Conservation (phyloP, 1,140 invertebrate species). For the Monomorium pharaonis region DNA sequence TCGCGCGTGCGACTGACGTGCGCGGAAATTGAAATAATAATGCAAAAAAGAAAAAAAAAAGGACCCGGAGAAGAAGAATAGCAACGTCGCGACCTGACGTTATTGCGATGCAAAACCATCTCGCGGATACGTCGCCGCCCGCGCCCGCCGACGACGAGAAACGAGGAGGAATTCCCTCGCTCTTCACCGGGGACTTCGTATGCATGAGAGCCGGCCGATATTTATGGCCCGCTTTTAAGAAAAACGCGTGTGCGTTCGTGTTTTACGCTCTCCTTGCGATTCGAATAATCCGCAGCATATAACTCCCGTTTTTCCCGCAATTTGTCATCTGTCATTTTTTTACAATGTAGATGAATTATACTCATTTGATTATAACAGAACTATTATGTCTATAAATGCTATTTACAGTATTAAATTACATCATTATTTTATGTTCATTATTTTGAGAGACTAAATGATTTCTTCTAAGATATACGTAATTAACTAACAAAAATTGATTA, state of each 20-base stretch:
- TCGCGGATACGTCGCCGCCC: not conserved
- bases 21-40: conserved; percentile 63
- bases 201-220: conserved; percentile 38
- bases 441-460: not conserved
- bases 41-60: conserved; percentile 34
- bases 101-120: conserved; percentile 56
- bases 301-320: not conserved
- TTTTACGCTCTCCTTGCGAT: conserved; percentile 30
- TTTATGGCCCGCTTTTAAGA: conserved; percentile 55
- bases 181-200: conserved; percentile 26
- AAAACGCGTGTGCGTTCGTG: conserved; percentile 31
- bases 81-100: conserved; percentile 47
- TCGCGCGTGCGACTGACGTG: conserved; percentile 44
- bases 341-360: not conserved
- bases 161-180: conserved; percentile 37
- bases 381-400: not conserved
- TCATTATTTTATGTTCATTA: not conserved
- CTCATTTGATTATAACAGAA: not conserved
- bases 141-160: not conserved
- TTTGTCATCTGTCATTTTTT: not conserved
- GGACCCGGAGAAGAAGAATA: conserved; percentile 30
- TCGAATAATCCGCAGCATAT: conserved; percentile 18
- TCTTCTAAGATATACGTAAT: not conserved
- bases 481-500: not conserved
- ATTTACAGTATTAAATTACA: not conserved